A percentile compares a stretch with the other conserved stretches of the same genome.
phyloP scores from a whole-genome alignment of 2,888 invertebrate genomes.

The Habroteleia sp. region DNA sequence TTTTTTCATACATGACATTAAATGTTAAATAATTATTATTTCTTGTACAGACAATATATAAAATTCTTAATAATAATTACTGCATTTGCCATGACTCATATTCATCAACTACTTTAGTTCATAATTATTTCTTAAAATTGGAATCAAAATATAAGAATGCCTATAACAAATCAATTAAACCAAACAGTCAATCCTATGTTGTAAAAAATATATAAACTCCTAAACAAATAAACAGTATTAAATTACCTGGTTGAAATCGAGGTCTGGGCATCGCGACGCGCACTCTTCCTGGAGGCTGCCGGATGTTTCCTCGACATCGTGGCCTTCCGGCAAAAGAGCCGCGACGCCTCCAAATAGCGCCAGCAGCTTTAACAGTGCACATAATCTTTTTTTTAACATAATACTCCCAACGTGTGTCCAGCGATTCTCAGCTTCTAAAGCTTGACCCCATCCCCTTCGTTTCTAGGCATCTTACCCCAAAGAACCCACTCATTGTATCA shows the following conservation, averaged over 20 bases:
- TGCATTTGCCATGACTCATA: no score
- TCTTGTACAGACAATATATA: no score
- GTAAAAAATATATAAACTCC: no score
- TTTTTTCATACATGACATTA: no score
- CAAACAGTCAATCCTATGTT: no score
- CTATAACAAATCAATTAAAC: no score
- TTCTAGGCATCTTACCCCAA: conserved; percentile 1
- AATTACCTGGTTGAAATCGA: conserved; percentile 75
- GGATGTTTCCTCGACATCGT: conserved; percentile 68
- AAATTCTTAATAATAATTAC: no score
- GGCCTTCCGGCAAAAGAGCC: conserved; percentile 73
- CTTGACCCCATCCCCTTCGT: conserved; percentile 29
- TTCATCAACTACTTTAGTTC: no score
- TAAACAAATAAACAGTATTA: no score
- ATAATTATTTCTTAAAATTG: no score
- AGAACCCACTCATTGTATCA: conserved; percentile 3
- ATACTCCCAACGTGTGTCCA: conserved; percentile 65
- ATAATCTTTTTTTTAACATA: conserved; percentile 77
- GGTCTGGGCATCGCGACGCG: conserved; percentile 75
- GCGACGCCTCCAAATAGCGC: conserved; percentile 70
- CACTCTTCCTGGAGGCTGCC: conserved; percentile 75
- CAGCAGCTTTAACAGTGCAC: conserved; percentile 72
- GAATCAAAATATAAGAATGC: no score
- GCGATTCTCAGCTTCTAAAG: conserved; percentile 40
- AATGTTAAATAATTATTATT: no score